Percentiles rank a stretch among this genome's conserved stretches.
Conservation (phyloP, 2,797 vertebrate genomes). For the Neosilurus mollespiculum region DNA sequence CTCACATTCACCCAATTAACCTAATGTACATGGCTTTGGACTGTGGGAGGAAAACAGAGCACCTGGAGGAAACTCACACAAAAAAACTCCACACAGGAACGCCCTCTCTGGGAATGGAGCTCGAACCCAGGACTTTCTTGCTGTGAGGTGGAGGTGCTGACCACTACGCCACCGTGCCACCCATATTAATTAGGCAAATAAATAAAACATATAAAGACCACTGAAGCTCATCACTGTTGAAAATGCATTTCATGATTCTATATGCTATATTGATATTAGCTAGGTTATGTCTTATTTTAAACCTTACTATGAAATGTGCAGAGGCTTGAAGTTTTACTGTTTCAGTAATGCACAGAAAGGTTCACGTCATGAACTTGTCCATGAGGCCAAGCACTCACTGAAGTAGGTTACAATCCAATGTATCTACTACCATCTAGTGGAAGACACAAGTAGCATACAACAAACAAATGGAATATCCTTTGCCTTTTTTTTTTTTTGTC, state of each 20-base stretch:
- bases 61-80: too few species aligned
- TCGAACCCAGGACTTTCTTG: too few species aligned
- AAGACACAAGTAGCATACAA: conserved; percentile 1
- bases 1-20: too few species aligned
- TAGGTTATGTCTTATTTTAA: neutral
- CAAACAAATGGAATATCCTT: neutral
- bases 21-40: too few species aligned
- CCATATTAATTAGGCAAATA: too few species aligned
- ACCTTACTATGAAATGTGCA: neutral
- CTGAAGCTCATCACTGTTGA: neutral
- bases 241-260: neutral
- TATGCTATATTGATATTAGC: neutral
- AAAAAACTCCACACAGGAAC: too few species aligned
- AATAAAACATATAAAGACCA: neutral
- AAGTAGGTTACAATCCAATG: conserved; percentile 14
- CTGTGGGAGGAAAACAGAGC: too few species aligned
- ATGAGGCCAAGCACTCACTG: neutral
- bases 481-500: neutral
- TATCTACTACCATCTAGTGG: conserved; percentile 57
- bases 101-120: too few species aligned
- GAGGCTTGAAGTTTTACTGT: neutral
- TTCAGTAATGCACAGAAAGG: neutral
- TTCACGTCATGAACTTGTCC: neutral
- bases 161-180: too few species aligned
- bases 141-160: too few species aligned